Conservation (phyloP, 2,888 invertebrate genomes). For the Syrphus vitripennis region DNA sequence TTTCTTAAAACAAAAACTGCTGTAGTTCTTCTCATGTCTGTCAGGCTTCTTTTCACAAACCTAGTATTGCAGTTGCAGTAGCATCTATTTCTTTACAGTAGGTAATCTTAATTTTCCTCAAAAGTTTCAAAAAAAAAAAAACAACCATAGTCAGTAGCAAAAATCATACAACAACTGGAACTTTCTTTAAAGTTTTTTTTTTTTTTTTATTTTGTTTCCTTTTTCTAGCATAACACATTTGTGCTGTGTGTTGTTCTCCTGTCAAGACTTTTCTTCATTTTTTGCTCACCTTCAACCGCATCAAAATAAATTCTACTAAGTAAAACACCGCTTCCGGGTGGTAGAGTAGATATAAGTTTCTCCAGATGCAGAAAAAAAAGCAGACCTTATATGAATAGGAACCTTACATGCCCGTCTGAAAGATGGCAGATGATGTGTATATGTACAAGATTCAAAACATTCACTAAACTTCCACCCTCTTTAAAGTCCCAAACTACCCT, state of each 20-base stretch:
- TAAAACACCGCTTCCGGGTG: constrained; percentile 66
- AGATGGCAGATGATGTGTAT: constrained; percentile 38
- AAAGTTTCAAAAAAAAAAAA: constrained; percentile 42
- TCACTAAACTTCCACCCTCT: constrained; percentile 13
- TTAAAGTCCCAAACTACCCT: constrained; percentile 29
- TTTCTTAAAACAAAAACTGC: constrained; percentile 14
- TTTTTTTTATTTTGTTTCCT: constrained; percentile 26
- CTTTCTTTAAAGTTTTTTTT: constrained; percentile 51
- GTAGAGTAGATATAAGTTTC: constrained; percentile 50
- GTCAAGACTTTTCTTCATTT: constrained; percentile 52
- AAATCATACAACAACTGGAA: constrained; percentile 48
- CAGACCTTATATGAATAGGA: constrained; percentile 3
- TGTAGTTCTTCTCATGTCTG: constrained; percentile 49
- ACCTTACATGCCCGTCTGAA: constrained; percentile 25
- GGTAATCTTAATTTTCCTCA: constrained; percentile 60
- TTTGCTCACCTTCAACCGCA: constrained; percentile 63
- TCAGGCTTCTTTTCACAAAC: constrained; percentile 29
- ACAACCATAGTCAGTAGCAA: constrained; percentile 51
- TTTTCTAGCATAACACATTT: constrained; percentile 19
- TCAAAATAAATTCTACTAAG: constrained; percentile 68
- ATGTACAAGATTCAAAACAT: constrained; percentile 31
- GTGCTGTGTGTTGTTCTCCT: constrained; percentile 46
- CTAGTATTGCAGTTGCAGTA: constrained; percentile 28
- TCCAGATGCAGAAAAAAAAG: constrained; percentile 37
- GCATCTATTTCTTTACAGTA: constrained; percentile 11